Evolutionary conservation across 1,140 invertebrate genomes (phyloP), one percentile per base, ranked within the genome.

Genomic region (Gryllus bimaculatus): DNA sequence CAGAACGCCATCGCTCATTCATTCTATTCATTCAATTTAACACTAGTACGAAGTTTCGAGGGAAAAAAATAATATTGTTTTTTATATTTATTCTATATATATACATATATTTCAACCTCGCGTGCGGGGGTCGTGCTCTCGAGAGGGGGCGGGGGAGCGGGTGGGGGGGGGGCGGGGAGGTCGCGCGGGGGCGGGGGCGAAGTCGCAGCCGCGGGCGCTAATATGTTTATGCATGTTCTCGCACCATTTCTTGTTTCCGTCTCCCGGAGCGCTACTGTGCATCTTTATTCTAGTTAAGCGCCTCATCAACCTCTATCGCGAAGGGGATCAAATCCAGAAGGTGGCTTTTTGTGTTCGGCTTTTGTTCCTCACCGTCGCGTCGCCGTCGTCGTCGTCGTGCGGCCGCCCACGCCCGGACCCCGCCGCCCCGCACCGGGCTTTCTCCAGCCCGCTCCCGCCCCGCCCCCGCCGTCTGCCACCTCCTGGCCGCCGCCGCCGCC

Each of bases 331-430:
- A 79, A 79, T 79, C 75, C 73, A 79, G 78, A 79, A 79, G 78
- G 78, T 76, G 78, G 73, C 74, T 79, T 79, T 79, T 79, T 79
- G 76, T 79, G 79, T 79, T 73, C 26, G 75, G 7, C 75, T 54
- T 76, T 76, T 47, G 21, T 75, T 49, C 47, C 54, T 48, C 7
- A 39, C 12, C 39, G 21, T n/a, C 75, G 49, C 48, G 21, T 20
- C 78, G 15, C 48, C 78, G 39, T 48, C 78, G 47, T 48, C 18
- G 13, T 18, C 18, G n/a, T 5, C 54, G 66, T 48, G 8, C 78
- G 13, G 78, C 48, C 26, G 76, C 76, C 47, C 13, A 13, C 48
- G 39, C 76, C 76, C 21, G 13, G 39, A 8, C 48, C 74, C 74
- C 7, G 39, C 8, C 75, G 10, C 66, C 75, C 20, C n/a, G 18